These are phyloP conservation scores for Streptopelia turtur DNA, from an alignment of 2,797 vertebrate genomes.

Conservation along the genomic window DNA sequence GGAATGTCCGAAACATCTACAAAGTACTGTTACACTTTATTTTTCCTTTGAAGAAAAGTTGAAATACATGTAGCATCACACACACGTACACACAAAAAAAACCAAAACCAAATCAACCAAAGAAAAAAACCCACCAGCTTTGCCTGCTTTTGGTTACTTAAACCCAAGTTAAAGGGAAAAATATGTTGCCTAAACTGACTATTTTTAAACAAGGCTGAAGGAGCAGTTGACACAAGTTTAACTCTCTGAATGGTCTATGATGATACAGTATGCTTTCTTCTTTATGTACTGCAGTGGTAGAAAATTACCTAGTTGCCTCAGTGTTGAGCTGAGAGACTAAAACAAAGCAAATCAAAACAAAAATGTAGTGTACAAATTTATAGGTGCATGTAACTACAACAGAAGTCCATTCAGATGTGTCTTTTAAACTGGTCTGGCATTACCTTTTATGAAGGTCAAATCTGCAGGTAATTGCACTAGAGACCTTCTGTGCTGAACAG, in stretches of 20 bases:
- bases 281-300: neutral
- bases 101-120: too few relatives aligned
- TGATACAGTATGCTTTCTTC: neutral
- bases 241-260: neutral
- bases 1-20: neutral
- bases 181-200: rapidly evolving
- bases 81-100: too few relatives aligned
- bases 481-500: rapidly evolving
- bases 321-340: neutral
- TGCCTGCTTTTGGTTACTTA: neutral
- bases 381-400: rapidly evolving
- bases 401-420: neutral
- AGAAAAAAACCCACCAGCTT: neutral
- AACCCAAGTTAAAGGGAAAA: neutral
- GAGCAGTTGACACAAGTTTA: neutral
- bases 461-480: neutral
- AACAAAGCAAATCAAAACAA: neutral
- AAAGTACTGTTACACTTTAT: neutral
- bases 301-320: neutral
- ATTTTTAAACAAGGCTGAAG: neutral
- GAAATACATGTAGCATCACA: neutral
- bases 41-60: neutral
- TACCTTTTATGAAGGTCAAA: neutral
- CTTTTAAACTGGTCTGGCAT: neutral
- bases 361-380: neutral